phyloP scores from a whole-genome alignment of 2,888 invertebrate species.

The Eilema depressum region DNA sequence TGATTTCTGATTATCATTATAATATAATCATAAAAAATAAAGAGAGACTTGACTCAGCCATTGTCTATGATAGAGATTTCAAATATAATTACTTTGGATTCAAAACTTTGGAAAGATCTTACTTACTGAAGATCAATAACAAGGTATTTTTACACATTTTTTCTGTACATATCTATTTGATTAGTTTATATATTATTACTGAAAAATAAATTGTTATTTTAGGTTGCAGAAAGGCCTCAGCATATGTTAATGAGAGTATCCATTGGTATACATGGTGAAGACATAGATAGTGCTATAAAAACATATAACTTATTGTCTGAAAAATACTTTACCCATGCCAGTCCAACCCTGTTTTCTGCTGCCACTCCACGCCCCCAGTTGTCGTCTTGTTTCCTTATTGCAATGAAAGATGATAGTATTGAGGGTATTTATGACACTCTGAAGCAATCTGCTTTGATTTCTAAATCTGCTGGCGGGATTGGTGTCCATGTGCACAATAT shows the following conservation, averaged over 20 bases:
- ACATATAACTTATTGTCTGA: conserved; percentile 98
- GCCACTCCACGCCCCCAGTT: conserved; percentile 97
- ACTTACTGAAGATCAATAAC: conserved; percentile 95
- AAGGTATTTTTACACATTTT: conserved; percentile 81
- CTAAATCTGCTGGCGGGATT: conserved; percentile 99
- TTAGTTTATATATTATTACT: not conserved
- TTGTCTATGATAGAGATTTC: conserved; percentile 98
- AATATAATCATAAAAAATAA: conserved; percentile 94
- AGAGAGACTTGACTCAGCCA: conserved; percentile 96
- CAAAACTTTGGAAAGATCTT: conserved; percentile 98
- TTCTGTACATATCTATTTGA: not conserved
- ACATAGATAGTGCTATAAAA: conserved; percentile 96
- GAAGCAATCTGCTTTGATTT: conserved; percentile 97
- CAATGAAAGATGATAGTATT: conserved; percentile 98
- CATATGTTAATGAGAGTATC: conserved; percentile 99
- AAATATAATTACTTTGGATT: conserved; percentile 99
- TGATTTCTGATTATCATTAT: conserved; percentile 95
- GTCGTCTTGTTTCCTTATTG: conserved; percentile 97
- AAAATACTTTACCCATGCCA: conserved; percentile 98
- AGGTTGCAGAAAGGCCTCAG: conserved; percentile 97
- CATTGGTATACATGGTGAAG: conserved; percentile 97
- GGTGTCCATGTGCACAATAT: conserved; percentile 99
- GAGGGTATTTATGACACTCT: conserved; percentile 98
- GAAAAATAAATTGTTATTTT: conserved; percentile 34
- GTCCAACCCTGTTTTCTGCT: conserved; percentile 98